Evolutionary conservation across 1,140 invertebrate species (phyloP).

Genomic region (Leucophenga varia): DNA sequence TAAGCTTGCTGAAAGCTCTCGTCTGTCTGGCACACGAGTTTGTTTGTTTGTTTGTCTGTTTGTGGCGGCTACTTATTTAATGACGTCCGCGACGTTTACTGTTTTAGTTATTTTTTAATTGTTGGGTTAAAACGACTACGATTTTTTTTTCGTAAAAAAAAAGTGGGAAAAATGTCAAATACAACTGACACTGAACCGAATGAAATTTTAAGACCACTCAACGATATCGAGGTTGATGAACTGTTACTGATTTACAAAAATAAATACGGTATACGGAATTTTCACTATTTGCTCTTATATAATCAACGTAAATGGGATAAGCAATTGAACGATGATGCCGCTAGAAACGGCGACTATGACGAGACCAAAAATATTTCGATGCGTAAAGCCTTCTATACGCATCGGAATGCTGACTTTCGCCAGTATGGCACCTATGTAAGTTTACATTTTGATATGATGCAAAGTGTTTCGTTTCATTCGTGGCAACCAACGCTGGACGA

Average conservation of each 20-base stretch:
- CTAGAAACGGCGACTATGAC: conserved; percentile 12
- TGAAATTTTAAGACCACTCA: conserved; percentile 41
- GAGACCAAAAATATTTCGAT: conserved; percentile 22
- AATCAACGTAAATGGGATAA: conserved; percentile 46
- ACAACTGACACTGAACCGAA: background rate
- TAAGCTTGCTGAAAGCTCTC: too few relatives aligned
- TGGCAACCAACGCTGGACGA: conserved; percentile 32
- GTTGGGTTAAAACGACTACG: too few relatives aligned
- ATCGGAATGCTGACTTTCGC: conserved; percentile 31
- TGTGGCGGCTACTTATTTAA: too few relatives aligned
- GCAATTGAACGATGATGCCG: conserved; percentile 22
- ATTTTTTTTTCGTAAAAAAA: too few relatives aligned
- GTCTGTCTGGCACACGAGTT: too few relatives aligned
- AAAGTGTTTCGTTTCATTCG: conserved; percentile 42
- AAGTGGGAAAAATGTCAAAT: too few relatives aligned
- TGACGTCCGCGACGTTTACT: too few relatives aligned
- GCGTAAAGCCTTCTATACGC: conserved; percentile 40
- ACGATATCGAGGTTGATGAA: conserved; percentile 35
- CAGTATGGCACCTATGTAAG: conserved; percentile 42
- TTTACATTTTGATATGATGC: conserved; percentile 40
- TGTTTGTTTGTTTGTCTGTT: too few relatives aligned
- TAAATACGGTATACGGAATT: conserved; percentile 31
- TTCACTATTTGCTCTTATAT: conserved; percentile 42
- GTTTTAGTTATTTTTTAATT: too few relatives aligned
- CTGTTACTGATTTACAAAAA: conserved; percentile 30